Percentiles rank a stretch among this genome's conserved stretches.
Evolutionary conservation across 1,140 invertebrate genomes (phyloP).

Genomic region (Glossosoma conforme): DNA sequence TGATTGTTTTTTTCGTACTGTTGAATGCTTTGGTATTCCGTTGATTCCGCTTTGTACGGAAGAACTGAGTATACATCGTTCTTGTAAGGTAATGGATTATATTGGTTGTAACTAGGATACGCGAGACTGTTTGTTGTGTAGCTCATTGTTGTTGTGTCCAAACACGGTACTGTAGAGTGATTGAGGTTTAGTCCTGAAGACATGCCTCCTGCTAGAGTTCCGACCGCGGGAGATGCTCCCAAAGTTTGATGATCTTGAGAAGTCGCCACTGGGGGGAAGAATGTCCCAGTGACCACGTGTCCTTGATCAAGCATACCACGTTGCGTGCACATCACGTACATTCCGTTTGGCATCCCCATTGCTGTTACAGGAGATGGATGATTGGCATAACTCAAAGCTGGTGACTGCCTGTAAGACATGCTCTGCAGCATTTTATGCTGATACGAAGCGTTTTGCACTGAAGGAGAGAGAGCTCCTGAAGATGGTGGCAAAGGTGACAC

Average conservation of each 20-base stretch:
- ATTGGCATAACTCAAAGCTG: conserved; percentile 38
- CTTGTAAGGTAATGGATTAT: conserved; percentile 47
- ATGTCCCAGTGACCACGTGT: conserved; percentile 74
- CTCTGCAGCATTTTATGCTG: conserved; percentile 28
- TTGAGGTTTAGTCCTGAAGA: conserved; percentile 18
- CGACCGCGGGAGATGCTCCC: conserved; percentile 43
- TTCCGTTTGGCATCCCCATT: conserved; percentile 75
- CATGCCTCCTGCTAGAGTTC: conserved; percentile 42
- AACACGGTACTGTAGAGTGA: conserved; percentile 21
- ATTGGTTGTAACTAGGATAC: conserved; percentile 44
- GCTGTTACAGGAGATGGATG: conserved; percentile 60
- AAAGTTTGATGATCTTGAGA: conserved; percentile 66
- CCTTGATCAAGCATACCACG: conserved; percentile 70
- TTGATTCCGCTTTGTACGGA: conserved; percentile 48
- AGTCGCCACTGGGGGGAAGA: conserved; percentile 77
- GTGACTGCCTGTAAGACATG: conserved; percentile 37
- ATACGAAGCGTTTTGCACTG: conserved; percentile 15
- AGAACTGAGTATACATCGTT: conserved; percentile 46
- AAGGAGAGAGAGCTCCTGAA: conserved; percentile 23
- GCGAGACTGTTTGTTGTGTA: conserved; percentile 38
- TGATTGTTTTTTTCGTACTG: conserved; percentile 24
- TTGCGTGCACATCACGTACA: conserved; percentile 83
- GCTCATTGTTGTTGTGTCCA: conserved; percentile 28
- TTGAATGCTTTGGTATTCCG: conserved; percentile 41
- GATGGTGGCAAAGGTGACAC: conserved; percentile 19